These are phyloP conservation scores for Morelia viridis DNA, from an alignment of 2,797 vertebrate genomes.

Conservation along the genomic window DNA sequence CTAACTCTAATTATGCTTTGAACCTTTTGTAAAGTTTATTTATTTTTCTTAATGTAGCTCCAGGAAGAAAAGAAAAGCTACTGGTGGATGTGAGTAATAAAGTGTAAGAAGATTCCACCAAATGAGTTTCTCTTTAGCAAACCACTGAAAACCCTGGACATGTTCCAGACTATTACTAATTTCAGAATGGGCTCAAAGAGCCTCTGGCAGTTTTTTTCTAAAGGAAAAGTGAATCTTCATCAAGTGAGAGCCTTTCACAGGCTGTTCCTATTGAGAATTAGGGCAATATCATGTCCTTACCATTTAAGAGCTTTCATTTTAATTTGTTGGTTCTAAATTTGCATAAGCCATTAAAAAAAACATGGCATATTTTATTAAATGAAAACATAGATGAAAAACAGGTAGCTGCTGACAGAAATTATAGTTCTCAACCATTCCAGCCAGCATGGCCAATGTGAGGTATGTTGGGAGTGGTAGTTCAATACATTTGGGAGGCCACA, in stretches of 20 bases:
- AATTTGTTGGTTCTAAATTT: constrained; percentile 1
- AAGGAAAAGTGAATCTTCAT: background rate
- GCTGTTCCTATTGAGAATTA: background rate
- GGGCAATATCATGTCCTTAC: background rate
- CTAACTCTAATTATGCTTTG: constrained; percentile 36
- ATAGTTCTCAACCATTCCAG: background rate
- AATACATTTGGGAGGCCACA: background rate
- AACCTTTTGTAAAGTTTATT: constrained; percentile 38
- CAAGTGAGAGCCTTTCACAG: background rate
- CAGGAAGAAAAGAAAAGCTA: constrained; percentile 31
- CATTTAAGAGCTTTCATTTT: background rate
- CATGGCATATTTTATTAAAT: background rate
- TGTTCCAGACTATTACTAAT: constrained; percentile 19
- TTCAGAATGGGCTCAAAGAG: constrained; percentile 1
- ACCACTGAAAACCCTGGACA: constrained; percentile 14
- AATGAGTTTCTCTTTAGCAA: constrained; percentile 25
- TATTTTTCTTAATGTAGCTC: constrained; percentile 31
- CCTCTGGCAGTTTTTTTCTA: background rate
- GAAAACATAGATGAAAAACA: background rate
- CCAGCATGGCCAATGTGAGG: background rate
- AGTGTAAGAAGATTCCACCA: constrained; percentile 38
- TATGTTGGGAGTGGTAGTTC: background rate
- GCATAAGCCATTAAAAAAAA: background rate
- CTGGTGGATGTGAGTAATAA: constrained; percentile 40
- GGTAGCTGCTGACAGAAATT: background rate